Evolutionary conservation across 2,888 invertebrate genomes (phyloP).

Genomic region (Brachyptera putata): DNA sequence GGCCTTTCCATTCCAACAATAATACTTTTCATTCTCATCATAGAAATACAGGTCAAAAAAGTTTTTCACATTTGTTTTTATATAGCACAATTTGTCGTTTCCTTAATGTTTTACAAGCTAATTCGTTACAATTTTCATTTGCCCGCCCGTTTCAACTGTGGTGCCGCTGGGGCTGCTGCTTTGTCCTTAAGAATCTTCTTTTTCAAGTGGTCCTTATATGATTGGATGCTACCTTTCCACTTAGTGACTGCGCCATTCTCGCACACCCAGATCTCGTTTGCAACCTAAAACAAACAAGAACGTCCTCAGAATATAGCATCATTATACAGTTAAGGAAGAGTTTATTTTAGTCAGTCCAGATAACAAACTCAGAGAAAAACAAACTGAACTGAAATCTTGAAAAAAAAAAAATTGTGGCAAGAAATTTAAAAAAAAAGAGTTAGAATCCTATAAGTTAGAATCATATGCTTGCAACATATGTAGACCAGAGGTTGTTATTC

Average conservation of each 20-base stretch:
- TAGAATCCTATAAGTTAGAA: too few relatives aligned
- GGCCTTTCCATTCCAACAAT: background rate
- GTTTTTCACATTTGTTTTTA: background rate
- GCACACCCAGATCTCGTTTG: slow-evolving; percentile 99
- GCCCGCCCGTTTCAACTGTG: background rate
- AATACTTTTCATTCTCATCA: background rate
- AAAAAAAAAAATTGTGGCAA: too few relatives aligned
- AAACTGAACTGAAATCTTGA: too few relatives aligned
- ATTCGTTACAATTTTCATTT: background rate
- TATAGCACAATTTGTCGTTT: background rate
- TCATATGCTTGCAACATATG: too few relatives aligned
- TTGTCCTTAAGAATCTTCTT: slow-evolving; percentile 76
- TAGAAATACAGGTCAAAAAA: background rate
- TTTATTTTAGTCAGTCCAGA: too few relatives aligned
- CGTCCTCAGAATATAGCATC: too few relatives aligned
- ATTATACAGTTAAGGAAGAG: too few relatives aligned
- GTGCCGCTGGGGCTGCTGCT: slow-evolving; percentile 34
- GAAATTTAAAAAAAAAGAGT: too few relatives aligned
- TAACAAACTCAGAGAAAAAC: too few relatives aligned
- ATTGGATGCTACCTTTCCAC: slow-evolving; percentile 94
- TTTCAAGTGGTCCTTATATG: slow-evolving; percentile 93
- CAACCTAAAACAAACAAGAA: slow-evolving; percentile 56
- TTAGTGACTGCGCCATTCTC: slow-evolving; percentile 93
- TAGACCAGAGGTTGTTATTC: too few relatives aligned
- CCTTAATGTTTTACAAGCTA: background rate